phyloP scores from a whole-genome alignment of 2,888 invertebrate genomes.

The Drosophila affinis region DNA sequence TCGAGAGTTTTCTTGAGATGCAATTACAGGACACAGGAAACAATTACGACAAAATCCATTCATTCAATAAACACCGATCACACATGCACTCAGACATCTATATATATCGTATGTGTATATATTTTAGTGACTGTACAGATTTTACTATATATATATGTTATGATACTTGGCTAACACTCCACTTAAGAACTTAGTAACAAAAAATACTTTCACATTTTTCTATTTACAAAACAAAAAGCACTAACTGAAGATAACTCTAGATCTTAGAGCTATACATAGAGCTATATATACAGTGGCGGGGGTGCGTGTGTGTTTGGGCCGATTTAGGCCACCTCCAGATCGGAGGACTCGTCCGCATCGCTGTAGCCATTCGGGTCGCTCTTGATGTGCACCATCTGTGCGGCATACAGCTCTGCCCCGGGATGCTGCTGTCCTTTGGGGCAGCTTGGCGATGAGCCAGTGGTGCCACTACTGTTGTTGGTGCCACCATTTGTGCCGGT shows the following conservation, averaged over 20 bases:
- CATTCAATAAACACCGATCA: constrained; percentile 4
- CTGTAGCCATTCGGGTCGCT: constrained; percentile 85
- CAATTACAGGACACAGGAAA: constrained; percentile 53
- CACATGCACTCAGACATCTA: constrained; percentile 18
- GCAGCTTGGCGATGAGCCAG: constrained; percentile 86
- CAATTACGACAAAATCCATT: constrained; percentile 45
- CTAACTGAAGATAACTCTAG: constrained; percentile 15
- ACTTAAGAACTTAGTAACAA: constrained; percentile 56
- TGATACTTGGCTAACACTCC: constrained; percentile 53
- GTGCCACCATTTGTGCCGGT: constrained; percentile 24
- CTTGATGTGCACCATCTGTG: constrained; percentile 82
- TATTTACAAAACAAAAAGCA: constrained; percentile 71
- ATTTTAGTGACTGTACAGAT: constrained; percentile 65
- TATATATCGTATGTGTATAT: constrained; percentile 12
- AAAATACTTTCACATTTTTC: constrained; percentile 31
- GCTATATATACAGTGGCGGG: constrained; percentile 31
- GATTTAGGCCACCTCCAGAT: constrained; percentile 90
- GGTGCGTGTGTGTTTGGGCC: not conserved
- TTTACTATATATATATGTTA: constrained; percentile 36
- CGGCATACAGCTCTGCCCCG: constrained; percentile 78
- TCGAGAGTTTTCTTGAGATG: constrained; percentile 23
- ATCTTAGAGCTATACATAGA: constrained; percentile 9
- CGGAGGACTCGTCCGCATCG: constrained; percentile 90
- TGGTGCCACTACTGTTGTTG: constrained; percentile 84
- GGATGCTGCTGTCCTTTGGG: constrained; percentile 73